Conservation (phyloP, 1,140 invertebrate species). For the Sesamia nonagrioides region DNA sequence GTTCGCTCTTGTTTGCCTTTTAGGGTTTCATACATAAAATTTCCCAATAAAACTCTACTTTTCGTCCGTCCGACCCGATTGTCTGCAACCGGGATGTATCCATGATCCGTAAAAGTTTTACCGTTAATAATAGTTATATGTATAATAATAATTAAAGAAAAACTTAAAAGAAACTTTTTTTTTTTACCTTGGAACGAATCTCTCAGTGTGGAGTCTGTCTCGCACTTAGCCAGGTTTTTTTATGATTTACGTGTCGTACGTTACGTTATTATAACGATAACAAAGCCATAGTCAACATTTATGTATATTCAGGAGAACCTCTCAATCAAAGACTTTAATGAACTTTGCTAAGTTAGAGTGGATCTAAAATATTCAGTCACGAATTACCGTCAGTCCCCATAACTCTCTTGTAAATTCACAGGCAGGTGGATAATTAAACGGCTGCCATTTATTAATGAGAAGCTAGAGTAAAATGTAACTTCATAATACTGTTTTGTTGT, state of each 20-base stretch:
- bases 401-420: constrained; percentile 70
- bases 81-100: too few species aligned
- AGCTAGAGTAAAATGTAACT: constrained; percentile 23
- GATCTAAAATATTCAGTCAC: constrained; percentile 81
- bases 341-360: constrained; percentile 81
- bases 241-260: neutral
- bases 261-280: neutral
- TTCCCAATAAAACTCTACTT: too few species aligned
- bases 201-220: too few species aligned
- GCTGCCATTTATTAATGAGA: constrained; percentile 33
- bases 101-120: too few species aligned
- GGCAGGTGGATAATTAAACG: constrained; percentile 42
- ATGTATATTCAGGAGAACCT: constrained; percentile 30
- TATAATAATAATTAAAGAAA: too few species aligned
- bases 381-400: constrained; percentile 74
- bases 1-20: too few species aligned
- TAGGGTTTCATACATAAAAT: too few species aligned
- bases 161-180: too few species aligned
- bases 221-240: too few species aligned
- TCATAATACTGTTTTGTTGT: neutral
- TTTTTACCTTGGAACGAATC: too few species aligned
- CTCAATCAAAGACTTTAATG: constrained; percentile 79
- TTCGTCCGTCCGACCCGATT: too few species aligned
- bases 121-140: too few species aligned
- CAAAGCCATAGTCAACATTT: constrained; percentile 12